phyloP scores from a whole-genome alignment of 2,113 vertebrate species.

The Madoqua kirkii region DNA sequence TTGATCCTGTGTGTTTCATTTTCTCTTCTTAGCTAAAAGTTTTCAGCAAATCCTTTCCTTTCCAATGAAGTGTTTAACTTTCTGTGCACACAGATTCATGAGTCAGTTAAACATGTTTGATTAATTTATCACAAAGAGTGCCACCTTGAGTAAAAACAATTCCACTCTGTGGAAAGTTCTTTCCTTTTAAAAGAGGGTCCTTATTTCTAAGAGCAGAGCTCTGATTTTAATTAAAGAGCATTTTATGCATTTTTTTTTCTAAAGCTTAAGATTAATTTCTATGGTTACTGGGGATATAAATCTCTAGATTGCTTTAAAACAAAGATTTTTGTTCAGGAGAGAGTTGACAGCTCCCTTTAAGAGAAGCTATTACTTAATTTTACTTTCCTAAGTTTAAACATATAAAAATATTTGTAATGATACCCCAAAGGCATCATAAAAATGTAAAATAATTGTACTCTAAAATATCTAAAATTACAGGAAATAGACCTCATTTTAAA shows the following conservation, averaged over 20 bases:
- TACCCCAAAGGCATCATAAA: conserved; percentile 83
- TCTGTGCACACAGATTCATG: conserved; percentile 20
- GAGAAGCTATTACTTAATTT: conserved; percentile 82
- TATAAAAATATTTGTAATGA: conserved; percentile 81
- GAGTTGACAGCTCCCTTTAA: conserved; percentile 78
- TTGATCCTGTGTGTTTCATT: conserved; percentile 18
- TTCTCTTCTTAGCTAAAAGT: not conserved
- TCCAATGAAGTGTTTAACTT: not conserved
- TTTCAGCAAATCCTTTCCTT: not conserved
- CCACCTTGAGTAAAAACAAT: conserved; percentile 70
- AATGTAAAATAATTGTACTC: conserved; percentile 81
- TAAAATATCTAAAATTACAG: conserved; percentile 82
- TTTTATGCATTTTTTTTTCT: conserved; percentile 75
- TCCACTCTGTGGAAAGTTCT: conserved; percentile 53
- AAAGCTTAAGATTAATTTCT: conserved; percentile 81
- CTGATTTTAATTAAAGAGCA: conserved; percentile 81
- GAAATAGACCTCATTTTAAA: conserved; percentile 77
- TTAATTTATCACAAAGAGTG: conserved; percentile 71
- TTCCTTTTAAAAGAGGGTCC: conserved; percentile 62
- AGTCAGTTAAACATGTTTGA: conserved; percentile 57
- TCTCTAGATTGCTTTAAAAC: conserved; percentile 78
- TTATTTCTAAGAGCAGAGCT: conserved; percentile 73
- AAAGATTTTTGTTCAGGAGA: conserved; percentile 75
- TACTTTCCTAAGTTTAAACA: conserved; percentile 81
- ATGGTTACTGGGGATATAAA: conserved; percentile 79